Percentiles rank a stretch among this genome's conserved stretches.
These are phyloP conservation scores for Potamilus streckersoni DNA, from an alignment of 1,140 invertebrate genomes.

Conservation along the genomic window DNA sequence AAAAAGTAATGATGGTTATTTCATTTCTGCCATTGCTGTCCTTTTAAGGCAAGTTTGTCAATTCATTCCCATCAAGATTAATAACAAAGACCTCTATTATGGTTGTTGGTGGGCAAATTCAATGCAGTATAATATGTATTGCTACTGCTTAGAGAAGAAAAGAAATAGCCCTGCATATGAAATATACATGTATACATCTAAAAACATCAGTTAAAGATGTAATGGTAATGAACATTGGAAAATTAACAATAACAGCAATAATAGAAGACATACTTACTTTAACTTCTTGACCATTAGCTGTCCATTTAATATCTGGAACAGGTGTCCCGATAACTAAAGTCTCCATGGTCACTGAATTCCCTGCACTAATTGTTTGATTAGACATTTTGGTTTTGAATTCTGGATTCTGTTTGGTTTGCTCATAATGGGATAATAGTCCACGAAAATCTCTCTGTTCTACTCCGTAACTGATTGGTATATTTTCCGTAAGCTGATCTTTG, in stretches of 20 bases:
- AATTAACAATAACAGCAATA: neutral
- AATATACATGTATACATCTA: constrained; percentile 1
- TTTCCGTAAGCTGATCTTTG: no score
- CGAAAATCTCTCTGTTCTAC: no score
- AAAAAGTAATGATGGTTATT: no score
- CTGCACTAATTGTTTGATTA: constrained; percentile 66
- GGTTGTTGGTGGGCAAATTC: no score
- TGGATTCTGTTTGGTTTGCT: constrained; percentile 12
- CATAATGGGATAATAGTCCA: no score
- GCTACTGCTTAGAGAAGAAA: neutral
- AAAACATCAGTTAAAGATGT: neutral
- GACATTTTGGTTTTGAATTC: constrained; percentile 33
- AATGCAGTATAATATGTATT: neutral
- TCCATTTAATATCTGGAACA: constrained; percentile 56
- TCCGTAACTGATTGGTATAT: no score
- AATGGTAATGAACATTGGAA: neutral
- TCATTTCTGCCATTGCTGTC: no score
- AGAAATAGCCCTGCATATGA: neutral
- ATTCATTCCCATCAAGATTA: no score
- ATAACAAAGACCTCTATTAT: no score
- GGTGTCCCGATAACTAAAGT: constrained; percentile 54
- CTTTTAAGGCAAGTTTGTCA: no score
- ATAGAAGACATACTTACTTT: constrained; percentile 38
- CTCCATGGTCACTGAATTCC: constrained; percentile 64
- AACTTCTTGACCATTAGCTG: constrained; percentile 50